Percentiles rank a stretch among this genome's conserved stretches.
Conservation (phyloP, 2,888 invertebrate genomes). For the Petrophora chlorosata region DNA sequence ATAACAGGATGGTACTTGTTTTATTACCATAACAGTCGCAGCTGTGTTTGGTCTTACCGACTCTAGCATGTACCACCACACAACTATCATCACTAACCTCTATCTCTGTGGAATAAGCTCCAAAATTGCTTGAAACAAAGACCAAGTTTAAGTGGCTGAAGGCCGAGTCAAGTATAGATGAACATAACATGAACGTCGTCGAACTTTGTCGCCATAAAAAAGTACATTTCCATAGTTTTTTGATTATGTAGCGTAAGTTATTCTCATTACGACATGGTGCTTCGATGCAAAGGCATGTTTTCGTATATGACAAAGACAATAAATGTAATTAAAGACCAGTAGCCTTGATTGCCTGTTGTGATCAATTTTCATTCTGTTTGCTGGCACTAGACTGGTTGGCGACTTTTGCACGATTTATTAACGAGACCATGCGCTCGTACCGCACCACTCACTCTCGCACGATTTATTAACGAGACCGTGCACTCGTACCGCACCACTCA, state of each 20-base stretch:
- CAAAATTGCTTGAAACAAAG: background rate
- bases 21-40: conserved; percentile 3
- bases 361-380: conserved; percentile 6
- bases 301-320: conserved; percentile 1
- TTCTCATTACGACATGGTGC: background rate
- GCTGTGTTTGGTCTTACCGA: conserved; percentile 1
- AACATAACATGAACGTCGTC: background rate
- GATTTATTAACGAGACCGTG: no score
- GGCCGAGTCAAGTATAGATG: background rate
- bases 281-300: no score
- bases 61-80: no score
- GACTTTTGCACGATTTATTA: background rate
- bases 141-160: conserved; percentile 4
- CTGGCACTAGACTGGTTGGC: background rate
- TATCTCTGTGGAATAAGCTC: background rate
- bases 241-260: background rate
- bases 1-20: conserved; percentile 9
- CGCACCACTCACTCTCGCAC: no score
- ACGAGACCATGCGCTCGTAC: no score
- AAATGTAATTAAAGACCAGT: conserved; percentile 13
- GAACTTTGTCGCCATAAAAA: background rate
- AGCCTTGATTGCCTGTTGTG: conserved; percentile 13
- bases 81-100: conserved; percentile 4
- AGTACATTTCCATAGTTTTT: background rate
- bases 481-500: no score